Evolutionary conservation across 2,888 invertebrate species (phyloP), one percentile per base, ranked within the genome.

Genomic region (Penaeus monodon): DNA sequence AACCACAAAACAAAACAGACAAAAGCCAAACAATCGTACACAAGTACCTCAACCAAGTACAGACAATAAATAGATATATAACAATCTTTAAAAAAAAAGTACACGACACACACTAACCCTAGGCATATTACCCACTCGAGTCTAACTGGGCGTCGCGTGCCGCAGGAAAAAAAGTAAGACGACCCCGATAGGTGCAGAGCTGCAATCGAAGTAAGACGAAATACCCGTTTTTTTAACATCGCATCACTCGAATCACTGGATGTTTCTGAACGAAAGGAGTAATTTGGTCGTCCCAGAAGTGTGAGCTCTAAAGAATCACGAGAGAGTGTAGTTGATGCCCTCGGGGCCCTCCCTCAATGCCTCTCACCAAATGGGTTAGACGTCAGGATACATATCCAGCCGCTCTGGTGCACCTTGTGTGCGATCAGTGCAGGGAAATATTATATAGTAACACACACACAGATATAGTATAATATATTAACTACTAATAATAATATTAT

Each of bases 161-260:
- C 99, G 0, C n/a, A n/a, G 99, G 99, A n/a, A n/a, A n/a, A 92
- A 97, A 99, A 91, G 96, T 95, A n/a, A 91, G 95, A 93, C 0
- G 97, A n/a, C n/a, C n/a, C n/a, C n/a, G n/a, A n/a, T n/a, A n/a
- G 97, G 93, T 98, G 97, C n/a, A n/a, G 0, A 98, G 96, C 93
- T 99, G 99, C n/a, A 92, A 98, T 97, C 44, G 98, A n/a, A 98
- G 93, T 95, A 95, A 0, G 99, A n/a, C n/a, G 99, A 93, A 98
- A 99, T n/a, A n/a, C n/a, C n/a, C n/a, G n/a, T n/a, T n/a, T n/a
- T n/a, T n/a, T n/a, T 93, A 98, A 99, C 91, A 99, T 97, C 93
- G 98, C 94, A 97, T 95, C 91, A 97, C 98, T 93, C 98, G 92
- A 98, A 97, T 99, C 99, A 93, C 98, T 97, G n/a, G 89, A 99